Percentiles rank a stretch among this genome's conserved stretches.
Conservation (phyloP, 2,113 vertebrate species). For the Nothobranchius furzeri region DNA sequence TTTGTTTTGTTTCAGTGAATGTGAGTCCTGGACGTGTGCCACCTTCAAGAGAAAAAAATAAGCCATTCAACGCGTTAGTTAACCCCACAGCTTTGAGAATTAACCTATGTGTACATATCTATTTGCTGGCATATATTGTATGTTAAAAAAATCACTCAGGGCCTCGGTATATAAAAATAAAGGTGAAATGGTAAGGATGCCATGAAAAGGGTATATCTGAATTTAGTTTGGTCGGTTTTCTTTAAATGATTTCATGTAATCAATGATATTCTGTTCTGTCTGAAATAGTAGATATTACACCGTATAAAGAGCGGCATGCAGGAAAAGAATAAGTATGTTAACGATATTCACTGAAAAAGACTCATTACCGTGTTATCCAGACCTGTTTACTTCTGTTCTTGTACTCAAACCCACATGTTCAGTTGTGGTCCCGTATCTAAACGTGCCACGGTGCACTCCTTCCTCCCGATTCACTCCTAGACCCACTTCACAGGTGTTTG, state of each 20-base stretch:
- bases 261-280: conserved; percentile 78
- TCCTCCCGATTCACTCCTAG: conserved; percentile 81
- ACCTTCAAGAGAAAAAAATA: conserved; percentile 78
- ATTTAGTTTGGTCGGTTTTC: conserved; percentile 79
- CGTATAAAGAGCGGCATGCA: conserved; percentile 84
- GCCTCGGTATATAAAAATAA: conserved; percentile 80
- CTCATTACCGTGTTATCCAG: conserved; percentile 78
- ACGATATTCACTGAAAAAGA: conserved; percentile 76
- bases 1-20: conserved; percentile 72
- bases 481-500: conserved; percentile 82
- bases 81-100: conserved; percentile 83
- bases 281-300: conserved; percentile 77
- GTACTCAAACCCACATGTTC: conserved; percentile 74
- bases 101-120: conserved; percentile 84
- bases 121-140: conserved; percentile 84
- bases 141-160: conserved; percentile 80
- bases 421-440: conserved; percentile 76
- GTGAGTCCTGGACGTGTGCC: conserved; percentile 80
- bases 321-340: conserved; percentile 73
- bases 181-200: conserved; percentile 78
- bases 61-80: conserved; percentile 82
- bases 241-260: conserved; percentile 80
- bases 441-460: conserved; percentile 71
- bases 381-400: conserved; percentile 78
- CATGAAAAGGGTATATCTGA: conserved; percentile 78